Conservation (phyloP, 1,140 invertebrate genomes). For the Pseudomyrmex sp. region DNA sequence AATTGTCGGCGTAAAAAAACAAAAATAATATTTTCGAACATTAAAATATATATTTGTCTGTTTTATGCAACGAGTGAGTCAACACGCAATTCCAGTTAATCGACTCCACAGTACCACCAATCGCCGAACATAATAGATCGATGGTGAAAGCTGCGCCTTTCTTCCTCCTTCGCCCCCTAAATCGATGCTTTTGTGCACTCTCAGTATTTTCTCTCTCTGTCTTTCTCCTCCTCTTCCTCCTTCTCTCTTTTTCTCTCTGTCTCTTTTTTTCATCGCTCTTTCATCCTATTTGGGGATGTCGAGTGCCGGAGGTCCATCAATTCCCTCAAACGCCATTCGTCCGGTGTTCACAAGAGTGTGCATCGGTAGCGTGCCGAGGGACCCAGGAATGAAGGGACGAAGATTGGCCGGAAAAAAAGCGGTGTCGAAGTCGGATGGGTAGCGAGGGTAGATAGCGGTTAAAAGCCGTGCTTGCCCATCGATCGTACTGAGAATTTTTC, state of each 20-base stretch:
- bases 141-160: constrained; percentile 12
- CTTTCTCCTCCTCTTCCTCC: too few relatives aligned
- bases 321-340: constrained; percentile 65
- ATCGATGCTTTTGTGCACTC: constrained; percentile 17
- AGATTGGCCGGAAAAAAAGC: constrained; percentile 63
- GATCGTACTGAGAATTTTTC: constrained; percentile 66
- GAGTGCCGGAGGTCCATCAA: constrained; percentile 57
- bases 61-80: neutral
- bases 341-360: constrained; percentile 51
- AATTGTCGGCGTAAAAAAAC: neutral
- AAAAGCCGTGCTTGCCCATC: constrained; percentile 67
- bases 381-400: constrained; percentile 20
- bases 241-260: too few relatives aligned
- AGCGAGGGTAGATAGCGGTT: constrained; percentile 53
- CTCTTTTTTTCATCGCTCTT: constrained; percentile 49
- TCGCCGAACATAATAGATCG: neutral
- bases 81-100: constrained; percentile 9
- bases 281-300: constrained; percentile 56
- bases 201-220: constrained; percentile 17
- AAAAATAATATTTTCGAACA: neutral
- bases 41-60: neutral
- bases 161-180: constrained; percentile 15
- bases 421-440: constrained; percentile 40
- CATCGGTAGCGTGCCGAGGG: constrained; percentile 42
- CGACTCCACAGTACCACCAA: neutral